Conservation (phyloP, 2,888 invertebrate genomes). For the Dyspetes luteomarginatus region DNA sequence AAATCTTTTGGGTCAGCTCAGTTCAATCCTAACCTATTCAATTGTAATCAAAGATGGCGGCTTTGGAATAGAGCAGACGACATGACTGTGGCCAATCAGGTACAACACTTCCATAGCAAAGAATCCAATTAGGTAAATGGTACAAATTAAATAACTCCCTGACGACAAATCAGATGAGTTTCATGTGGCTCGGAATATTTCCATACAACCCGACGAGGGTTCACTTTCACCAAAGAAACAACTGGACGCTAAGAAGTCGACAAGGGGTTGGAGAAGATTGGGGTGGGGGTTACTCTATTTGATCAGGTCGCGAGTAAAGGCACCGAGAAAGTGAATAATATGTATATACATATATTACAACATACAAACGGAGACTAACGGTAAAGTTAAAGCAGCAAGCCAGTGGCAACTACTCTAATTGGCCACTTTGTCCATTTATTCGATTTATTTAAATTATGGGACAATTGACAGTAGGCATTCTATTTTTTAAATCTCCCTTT, state of each 20-base stretch:
- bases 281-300: slow-evolving; percentile 48
- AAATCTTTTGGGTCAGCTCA: too few relatives aligned
- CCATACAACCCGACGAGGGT: neutral
- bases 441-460: slow-evolving; percentile 84
- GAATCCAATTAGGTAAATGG: too few relatives aligned
- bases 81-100: too few relatives aligned
- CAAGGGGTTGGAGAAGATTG: slow-evolving; percentile 19
- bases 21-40: too few relatives aligned
- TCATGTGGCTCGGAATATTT: too few relatives aligned
- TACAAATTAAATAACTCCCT: too few relatives aligned
- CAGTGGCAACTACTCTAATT: slow-evolving; percentile 83
- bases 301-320: slow-evolving; percentile 65
- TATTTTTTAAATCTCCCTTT: slow-evolving; percentile 84
- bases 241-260: slow-evolving; percentile 41
- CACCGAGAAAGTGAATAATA: slow-evolving; percentile 66
- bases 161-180: too few relatives aligned
- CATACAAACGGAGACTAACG: slow-evolving; percentile 41
- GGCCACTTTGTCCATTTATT: slow-evolving; percentile 84
- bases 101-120: too few relatives aligned
- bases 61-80: too few relatives aligned
- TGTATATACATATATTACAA: neutral
- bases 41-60: too few relatives aligned
- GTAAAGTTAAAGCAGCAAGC: slow-evolving; percentile 79
- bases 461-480: slow-evolving; percentile 84
- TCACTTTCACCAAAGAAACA: slow-evolving; percentile 24